These are phyloP conservation scores for Hiodon tergisus DNA, from an alignment of 2,113 vertebrate genomes.

Conservation along the genomic window DNA sequence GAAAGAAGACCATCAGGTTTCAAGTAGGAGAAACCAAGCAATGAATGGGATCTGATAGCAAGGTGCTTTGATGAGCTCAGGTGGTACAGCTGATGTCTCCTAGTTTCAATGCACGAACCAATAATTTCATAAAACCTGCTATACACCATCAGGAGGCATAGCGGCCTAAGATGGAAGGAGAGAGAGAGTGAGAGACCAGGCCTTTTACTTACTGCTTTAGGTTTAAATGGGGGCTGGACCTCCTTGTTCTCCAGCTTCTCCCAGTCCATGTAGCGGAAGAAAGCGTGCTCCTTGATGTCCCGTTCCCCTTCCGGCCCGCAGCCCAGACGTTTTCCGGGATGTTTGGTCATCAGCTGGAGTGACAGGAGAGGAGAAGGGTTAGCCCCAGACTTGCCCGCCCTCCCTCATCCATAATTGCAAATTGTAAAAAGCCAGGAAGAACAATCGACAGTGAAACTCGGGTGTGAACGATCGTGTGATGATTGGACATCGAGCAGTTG, in stretches of 20 bases:
- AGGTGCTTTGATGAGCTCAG: not conserved
- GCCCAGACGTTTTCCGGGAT: slow-evolving; percentile 89
- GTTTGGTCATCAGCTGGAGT: slow-evolving; percentile 93
- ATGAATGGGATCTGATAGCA: too few species aligned
- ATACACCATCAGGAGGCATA: not conserved
- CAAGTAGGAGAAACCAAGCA: too few species aligned
- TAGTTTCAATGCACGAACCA: not conserved
- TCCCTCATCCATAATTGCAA: not conserved
- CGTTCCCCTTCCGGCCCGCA: slow-evolving; percentile 90
- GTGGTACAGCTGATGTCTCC: not conserved
- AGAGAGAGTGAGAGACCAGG: not conserved
- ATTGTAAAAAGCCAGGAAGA: too few species aligned
- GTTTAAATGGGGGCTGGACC: slow-evolving; percentile 94
- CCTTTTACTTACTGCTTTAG: slow-evolving; percentile 84
- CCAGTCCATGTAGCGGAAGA: slow-evolving; percentile 98
- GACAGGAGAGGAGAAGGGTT: slow-evolving; percentile 2
- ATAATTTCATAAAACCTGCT: not conserved
- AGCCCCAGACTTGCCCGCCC: not conserved
- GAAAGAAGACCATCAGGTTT: too few species aligned
- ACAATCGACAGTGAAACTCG: too few species aligned
- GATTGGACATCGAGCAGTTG: too few species aligned
- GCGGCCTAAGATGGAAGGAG: not conserved
- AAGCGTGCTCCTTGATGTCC: slow-evolving; percentile 93
- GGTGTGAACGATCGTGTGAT: too few species aligned
- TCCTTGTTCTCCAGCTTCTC: slow-evolving; percentile 93